Percentiles rank a stretch among this genome's conserved stretches.
phyloP scores from a whole-genome alignment of 30 jellyfish, hydroid and myxozoan species.

The Aurelia sp. region DNA sequence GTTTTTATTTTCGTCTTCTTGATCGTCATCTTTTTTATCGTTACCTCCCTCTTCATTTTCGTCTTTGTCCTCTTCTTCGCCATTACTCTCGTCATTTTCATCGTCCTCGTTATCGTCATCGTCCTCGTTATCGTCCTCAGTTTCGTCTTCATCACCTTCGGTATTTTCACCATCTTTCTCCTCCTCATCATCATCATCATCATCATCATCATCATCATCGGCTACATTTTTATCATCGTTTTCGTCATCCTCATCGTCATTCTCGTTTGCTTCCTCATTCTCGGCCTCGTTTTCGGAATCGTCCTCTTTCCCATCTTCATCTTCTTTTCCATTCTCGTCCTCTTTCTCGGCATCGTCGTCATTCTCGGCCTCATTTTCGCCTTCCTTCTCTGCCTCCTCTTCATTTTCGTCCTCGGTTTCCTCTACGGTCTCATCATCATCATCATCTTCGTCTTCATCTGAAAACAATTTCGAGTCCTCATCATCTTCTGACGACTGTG shows the following conservation, averaged over 20 bases:
- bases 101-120: background rate
- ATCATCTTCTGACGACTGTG: constrained; percentile 62
- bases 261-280: background rate
- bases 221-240: background rate
- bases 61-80: constrained; percentile 7
- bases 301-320: constrained; percentile 64
- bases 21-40: background rate
- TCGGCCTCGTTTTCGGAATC: constrained; percentile 24
- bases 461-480: constrained; percentile 41
- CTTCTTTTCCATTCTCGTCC: background rate
- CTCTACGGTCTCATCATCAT: constrained; percentile 29
- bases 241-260: background rate
- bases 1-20: constrained; percentile 15
- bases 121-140: background rate
- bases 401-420: constrained; percentile 16
- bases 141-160: background rate
- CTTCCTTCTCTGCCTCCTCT: background rate
- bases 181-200: background rate
- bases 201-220: background rate
- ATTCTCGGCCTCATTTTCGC: background rate
- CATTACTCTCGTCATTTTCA: constrained; percentile 1
- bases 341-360: constrained; percentile 5
- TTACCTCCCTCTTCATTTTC: background rate
- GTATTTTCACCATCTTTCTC: background rate
- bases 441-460: constrained; percentile 70